phyloP scores from a whole-genome alignment of 1,140 invertebrate genomes.

The Bradysia coprophila region DNA sequence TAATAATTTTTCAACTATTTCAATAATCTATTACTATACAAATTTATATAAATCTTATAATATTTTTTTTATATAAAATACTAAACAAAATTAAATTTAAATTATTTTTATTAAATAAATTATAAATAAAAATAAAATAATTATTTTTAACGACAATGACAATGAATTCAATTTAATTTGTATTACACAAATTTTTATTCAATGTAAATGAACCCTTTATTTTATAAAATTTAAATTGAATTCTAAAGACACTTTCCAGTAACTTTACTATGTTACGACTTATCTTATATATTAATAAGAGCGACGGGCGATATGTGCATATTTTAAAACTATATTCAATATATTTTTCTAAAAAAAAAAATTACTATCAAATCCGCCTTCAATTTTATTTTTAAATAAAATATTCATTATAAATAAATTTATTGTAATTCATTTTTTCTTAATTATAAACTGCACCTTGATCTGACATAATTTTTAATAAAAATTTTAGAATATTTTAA shows the following conservation, averaged over 20 bases:
- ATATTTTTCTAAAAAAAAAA: conserved; percentile 19
- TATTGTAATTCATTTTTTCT: conserved; percentile 30
- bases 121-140: conserved; percentile 9
- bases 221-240: conserved; percentile 29
- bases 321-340: conserved; percentile 27
- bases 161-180: conserved; percentile 23
- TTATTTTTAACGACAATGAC: no score
- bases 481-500: conserved; percentile 26
- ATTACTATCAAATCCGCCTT: conserved; percentile 36
- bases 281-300: conserved; percentile 38
- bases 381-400: conserved; percentile 17
- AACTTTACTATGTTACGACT: conserved; percentile 55
- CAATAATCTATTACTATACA: conserved; percentile 24
- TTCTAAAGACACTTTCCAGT: conserved; percentile 44
- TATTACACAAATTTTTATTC: conserved; percentile 26
- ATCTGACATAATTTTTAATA: conserved; percentile 27
- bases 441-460: conserved; percentile 30
- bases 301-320: conserved; percentile 49
- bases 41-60: conserved; percentile 25
- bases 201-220: conserved; percentile 35
- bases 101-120: conserved; percentile 18
- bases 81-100: conserved; percentile 20
- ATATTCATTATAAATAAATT: conserved; percentile 20
- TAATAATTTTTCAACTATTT: conserved; percentile 10
- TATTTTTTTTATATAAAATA: conserved; percentile 25